These are phyloP conservation scores for Caenorhabditis sinica DNA, from an alignment of 2,888 invertebrate genomes.

Conservation along the genomic window DNA sequence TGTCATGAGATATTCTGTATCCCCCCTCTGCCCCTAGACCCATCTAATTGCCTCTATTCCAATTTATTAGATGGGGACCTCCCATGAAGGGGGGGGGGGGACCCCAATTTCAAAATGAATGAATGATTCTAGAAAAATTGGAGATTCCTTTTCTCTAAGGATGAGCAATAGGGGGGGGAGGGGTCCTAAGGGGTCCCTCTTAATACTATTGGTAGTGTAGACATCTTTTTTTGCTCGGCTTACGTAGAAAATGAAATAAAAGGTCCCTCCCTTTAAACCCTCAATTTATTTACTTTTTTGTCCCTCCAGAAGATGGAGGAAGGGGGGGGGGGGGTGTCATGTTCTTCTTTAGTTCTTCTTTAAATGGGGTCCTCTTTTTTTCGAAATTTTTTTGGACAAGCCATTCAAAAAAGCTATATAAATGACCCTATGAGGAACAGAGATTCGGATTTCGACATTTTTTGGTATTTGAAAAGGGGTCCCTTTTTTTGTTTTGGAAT, in stretches of 20 bases:
- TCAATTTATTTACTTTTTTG: not conserved
- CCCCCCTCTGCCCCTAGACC: too few relatives aligned
- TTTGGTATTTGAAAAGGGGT: too few relatives aligned
- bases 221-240: not conserved
- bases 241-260: conserved; percentile 39
- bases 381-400: not conserved
- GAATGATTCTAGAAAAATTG: too few relatives aligned
- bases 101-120: too few relatives aligned
- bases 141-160: too few relatives aligned
- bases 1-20: too few relatives aligned
- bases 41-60: too few relatives aligned
- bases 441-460: not conserved
- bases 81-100: too few relatives aligned
- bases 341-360: conserved; percentile 28
- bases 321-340: too few relatives aligned
- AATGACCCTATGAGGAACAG: too few relatives aligned
- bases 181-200: not conserved
- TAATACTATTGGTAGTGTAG: conserved; percentile 4
- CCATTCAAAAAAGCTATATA: too few relatives aligned
- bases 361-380: not conserved
- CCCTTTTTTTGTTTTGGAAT: not conserved
- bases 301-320: conserved; percentile 2
- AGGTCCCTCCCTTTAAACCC: conserved; percentile 32
- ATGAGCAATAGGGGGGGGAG: not conserved
- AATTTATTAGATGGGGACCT: too few relatives aligned